Conservation (phyloP, 2,113 vertebrate genomes). For the Sclerurus mexicanus region DNA sequence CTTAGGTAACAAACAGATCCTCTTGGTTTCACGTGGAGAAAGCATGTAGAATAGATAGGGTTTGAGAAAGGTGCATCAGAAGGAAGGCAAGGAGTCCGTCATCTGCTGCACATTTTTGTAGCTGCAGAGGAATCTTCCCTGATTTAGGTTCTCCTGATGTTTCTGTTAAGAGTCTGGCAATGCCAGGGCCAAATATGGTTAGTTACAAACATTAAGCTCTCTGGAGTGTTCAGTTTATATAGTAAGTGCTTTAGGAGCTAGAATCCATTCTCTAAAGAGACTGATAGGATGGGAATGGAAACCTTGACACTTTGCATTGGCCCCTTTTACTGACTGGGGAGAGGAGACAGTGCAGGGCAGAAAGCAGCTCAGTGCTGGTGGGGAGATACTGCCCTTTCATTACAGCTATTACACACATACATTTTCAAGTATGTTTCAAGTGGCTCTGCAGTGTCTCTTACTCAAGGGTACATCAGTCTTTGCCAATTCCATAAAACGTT, state of each 20-base stretch:
- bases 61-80: background rate
- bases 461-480: background rate
- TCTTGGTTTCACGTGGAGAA: background rate
- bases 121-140: background rate
- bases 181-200: background rate
- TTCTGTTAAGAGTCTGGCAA: background rate
- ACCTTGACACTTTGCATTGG: background rate
- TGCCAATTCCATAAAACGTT: background rate
- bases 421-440: background rate
- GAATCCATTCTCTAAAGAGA: background rate
- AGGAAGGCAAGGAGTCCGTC: accelerated
- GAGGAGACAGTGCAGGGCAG: background rate
- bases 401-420: background rate
- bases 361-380: background rate
- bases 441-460: background rate
- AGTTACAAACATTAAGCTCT: background rate
- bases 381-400: background rate
- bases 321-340: background rate
- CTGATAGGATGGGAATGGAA: background rate
- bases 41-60: background rate
- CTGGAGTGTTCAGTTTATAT: background rate
- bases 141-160: accelerated
- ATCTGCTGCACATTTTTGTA: background rate
- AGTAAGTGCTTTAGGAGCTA: background rate
- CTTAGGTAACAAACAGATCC: background rate